These are phyloP conservation scores for Laupala kohalensis DNA, from an alignment of 1,140 invertebrate species.

Conservation along the genomic window DNA sequence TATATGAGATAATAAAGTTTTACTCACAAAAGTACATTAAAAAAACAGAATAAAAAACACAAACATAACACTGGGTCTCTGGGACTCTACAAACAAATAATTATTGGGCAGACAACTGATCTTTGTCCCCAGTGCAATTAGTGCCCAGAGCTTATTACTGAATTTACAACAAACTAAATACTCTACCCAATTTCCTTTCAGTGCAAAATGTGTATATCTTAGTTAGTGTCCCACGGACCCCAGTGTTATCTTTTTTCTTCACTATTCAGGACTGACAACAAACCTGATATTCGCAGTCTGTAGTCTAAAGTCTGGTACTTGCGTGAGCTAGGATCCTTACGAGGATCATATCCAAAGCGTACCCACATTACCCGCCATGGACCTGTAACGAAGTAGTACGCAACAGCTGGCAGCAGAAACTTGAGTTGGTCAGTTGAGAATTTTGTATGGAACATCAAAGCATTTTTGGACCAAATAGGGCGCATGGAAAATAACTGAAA, in stretches of 20 bases:
- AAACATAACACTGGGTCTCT: too few relatives aligned
- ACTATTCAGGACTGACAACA: conserved; percentile 13
- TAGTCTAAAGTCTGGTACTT: conserved; percentile 81
- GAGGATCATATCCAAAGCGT: conserved; percentile 73
- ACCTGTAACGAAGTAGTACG: conserved; percentile 73
- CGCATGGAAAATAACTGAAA: conserved; percentile 51
- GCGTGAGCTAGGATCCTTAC: conserved; percentile 58
- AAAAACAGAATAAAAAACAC: too few relatives aligned
- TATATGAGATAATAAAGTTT: too few relatives aligned
- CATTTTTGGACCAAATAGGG: conserved; percentile 75
- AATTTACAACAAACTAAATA: too few relatives aligned
- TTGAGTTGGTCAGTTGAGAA: conserved; percentile 52
- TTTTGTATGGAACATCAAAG: conserved; percentile 49
- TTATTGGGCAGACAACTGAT: too few relatives aligned
- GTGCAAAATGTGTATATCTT: too few relatives aligned
- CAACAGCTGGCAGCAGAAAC: conserved; percentile 62
- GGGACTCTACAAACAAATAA: too few relatives aligned
- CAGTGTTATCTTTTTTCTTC: background rate
- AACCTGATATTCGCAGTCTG: conserved; percentile 54
- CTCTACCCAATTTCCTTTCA: too few relatives aligned
- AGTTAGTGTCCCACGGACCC: too few relatives aligned
- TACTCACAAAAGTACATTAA: too few relatives aligned
- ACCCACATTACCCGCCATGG: conserved; percentile 83
- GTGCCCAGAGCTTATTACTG: too few relatives aligned
- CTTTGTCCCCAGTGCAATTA: too few relatives aligned